Percentiles rank a stretch among this genome's conserved stretches.
phyloP scores from a whole-genome alignment of 2,888 invertebrate species.

The Macrosiphum euphorbiae region DNA sequence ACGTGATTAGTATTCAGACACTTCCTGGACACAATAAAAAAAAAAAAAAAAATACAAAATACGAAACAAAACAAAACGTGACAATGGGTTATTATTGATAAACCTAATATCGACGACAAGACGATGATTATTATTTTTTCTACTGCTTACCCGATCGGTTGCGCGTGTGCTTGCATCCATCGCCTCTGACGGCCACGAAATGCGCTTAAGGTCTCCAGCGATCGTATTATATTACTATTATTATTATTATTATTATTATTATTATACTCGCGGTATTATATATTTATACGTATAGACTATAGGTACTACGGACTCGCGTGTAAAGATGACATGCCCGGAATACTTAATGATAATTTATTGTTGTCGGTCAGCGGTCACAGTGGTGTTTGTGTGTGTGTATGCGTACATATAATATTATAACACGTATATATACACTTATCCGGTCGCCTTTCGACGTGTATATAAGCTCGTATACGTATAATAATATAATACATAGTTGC shows the following conservation, averaged over 20 bases:
- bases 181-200: neutral
- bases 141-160: neutral
- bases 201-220: slow-evolving; percentile 21
- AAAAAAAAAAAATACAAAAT: neutral
- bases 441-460: neutral
- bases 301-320: neutral
- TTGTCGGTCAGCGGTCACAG: slow-evolving; percentile 48
- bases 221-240: slow-evolving; percentile 8
- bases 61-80: slow-evolving; percentile 11
- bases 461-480: neutral
- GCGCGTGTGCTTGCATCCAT: neutral
- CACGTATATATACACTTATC: neutral
- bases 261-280: neutral
- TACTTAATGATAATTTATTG: slow-evolving; percentile 62
- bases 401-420: neutral
- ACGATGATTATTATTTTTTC: slow-evolving; percentile 29
- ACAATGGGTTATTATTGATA: slow-evolving; percentile 61
- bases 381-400: neutral
- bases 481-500: neutral
- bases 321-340: slow-evolving; percentile 59
- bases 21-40: slow-evolving; percentile 54
- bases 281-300: neutral
- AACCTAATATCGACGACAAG: slow-evolving; percentile 38
- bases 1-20: slow-evolving; percentile 56
- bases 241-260: neutral